A percentile compares a stretch with the other conserved stretches of the same genome.
Evolutionary conservation across 2,888 invertebrate species (phyloP).

Genomic region (Xanthorhoe designata): DNA sequence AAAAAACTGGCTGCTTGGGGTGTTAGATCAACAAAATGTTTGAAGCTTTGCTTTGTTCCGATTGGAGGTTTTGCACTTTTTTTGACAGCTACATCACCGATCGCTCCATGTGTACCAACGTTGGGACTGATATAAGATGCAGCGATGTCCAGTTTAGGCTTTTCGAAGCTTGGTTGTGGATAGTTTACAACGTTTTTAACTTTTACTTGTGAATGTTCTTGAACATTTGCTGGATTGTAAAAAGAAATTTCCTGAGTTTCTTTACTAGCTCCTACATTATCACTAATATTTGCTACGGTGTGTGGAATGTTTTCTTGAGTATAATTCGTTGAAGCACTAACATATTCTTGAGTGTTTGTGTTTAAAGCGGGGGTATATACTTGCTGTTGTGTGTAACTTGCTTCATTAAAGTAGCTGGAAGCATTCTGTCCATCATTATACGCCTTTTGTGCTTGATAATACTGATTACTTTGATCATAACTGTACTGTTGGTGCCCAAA

Average conservation of each 20-base stretch:
- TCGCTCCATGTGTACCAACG: constrained; percentile 23
- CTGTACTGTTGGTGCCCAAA: constrained; percentile 32
- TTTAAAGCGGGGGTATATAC: constrained; percentile 19
- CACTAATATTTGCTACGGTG: constrained; percentile 20
- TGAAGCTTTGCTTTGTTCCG: constrained; percentile 13
- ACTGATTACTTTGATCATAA: constrained; percentile 39
- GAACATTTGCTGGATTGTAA: constrained; percentile 21
- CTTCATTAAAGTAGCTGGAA: constrained; percentile 38
- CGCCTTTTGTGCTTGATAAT: constrained; percentile 41
- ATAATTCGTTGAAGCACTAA: constrained; percentile 18
- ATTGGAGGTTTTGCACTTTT: constrained; percentile 6
- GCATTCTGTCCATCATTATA: constrained; percentile 44
- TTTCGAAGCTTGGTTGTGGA: constrained; percentile 8
- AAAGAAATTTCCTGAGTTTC: constrained; percentile 18
- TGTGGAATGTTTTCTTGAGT: constrained; percentile 38
- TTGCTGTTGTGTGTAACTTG: constrained; percentile 24
- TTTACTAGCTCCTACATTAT: constrained; percentile 13
- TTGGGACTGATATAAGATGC: constrained; percentile 12
- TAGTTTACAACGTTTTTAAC: neutral
- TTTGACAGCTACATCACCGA: constrained; percentile 23
- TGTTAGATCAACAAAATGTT: constrained; percentile 6
- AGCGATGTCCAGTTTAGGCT: neutral
- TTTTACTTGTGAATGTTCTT: constrained; percentile 16
- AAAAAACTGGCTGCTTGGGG: constrained; percentile 15
- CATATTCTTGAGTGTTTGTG: constrained; percentile 20